Conservation (phyloP, 2,797 vertebrate species). For the Spondyliosoma cantharus region DNA sequence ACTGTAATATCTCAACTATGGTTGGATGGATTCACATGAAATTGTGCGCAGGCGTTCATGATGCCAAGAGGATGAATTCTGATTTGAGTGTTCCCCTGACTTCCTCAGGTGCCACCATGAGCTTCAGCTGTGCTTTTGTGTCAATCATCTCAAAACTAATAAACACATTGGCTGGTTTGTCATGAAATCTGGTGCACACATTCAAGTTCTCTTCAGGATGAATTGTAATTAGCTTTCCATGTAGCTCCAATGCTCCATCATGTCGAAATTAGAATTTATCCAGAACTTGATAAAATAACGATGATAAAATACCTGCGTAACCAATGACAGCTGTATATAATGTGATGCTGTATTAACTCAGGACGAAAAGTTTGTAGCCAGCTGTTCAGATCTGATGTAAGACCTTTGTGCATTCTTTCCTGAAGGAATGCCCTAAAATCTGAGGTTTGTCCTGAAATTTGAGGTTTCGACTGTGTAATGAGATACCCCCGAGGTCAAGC, state of each 20-base stretch:
- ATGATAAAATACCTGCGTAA: not conserved
- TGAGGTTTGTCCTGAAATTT: not conserved
- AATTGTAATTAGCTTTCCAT: not conserved
- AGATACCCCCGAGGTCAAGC: not conserved
- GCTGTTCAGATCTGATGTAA: not conserved
- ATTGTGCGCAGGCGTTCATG: not conserved
- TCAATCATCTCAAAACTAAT: not conserved
- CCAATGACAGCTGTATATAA: no score
- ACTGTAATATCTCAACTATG: no score
- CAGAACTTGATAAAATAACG: not conserved
- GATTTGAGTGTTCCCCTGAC: not conserved
- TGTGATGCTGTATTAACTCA: no score
- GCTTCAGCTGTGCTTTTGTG: not conserved
- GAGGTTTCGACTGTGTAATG: constrained; percentile 14
- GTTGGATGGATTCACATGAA: not conserved
- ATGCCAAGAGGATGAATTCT: not conserved
- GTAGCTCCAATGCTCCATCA: no score
- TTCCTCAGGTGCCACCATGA: not conserved
- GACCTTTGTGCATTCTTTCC: not conserved
- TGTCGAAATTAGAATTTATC: not conserved
- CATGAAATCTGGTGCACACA: no score
- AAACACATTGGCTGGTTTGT: not conserved
- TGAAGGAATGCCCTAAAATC: not conserved
- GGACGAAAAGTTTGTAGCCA: not conserved
- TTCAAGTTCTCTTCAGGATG: no score